These are phyloP conservation scores for Tenthredo mesomela DNA, from an alignment of 2,888 invertebrate species.

Conservation along the genomic window DNA sequence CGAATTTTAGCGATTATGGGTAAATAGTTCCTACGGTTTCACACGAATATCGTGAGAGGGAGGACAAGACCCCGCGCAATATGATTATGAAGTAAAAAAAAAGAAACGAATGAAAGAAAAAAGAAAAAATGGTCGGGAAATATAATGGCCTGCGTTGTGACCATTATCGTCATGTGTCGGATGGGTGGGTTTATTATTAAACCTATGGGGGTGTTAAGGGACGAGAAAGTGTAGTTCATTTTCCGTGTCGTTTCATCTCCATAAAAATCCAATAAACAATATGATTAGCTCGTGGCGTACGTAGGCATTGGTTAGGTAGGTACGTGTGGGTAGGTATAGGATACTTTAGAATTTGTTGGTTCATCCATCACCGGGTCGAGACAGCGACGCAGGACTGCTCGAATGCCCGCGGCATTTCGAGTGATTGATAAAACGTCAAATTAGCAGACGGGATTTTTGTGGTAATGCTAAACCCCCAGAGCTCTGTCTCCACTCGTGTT, in stretches of 20 bases:
- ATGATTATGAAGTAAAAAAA: neutral
- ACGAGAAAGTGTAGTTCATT: slow-evolving; percentile 52
- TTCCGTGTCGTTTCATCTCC: slow-evolving; percentile 66
- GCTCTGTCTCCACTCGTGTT: neutral
- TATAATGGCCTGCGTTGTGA: neutral
- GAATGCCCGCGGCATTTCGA: slow-evolving; percentile 59
- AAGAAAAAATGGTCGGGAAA: neutral
- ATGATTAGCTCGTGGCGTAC: slow-evolving; percentile 61
- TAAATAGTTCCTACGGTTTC: neutral
- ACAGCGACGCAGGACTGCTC: slow-evolving; percentile 56
- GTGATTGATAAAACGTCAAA: slow-evolving; percentile 77
- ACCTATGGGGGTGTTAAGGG: neutral
- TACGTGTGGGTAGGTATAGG: neutral
- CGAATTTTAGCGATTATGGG: neutral
- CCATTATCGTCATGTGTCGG: slow-evolving; percentile 9
- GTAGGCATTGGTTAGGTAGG: neutral
- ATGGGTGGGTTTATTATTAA: slow-evolving; percentile 32
- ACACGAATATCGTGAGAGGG: slow-evolving; percentile 13
- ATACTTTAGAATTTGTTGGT: slow-evolving; percentile 59
- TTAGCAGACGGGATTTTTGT: slow-evolving; percentile 67
- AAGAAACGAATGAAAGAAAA: neutral
- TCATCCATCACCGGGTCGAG: slow-evolving; percentile 67
- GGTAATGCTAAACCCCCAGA: slow-evolving; percentile 49
- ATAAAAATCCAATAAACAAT: slow-evolving; percentile 74
- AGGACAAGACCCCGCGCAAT: neutral